Conservation (phyloP, 2,797 vertebrate species). For the Liparis tanakae region DNA sequence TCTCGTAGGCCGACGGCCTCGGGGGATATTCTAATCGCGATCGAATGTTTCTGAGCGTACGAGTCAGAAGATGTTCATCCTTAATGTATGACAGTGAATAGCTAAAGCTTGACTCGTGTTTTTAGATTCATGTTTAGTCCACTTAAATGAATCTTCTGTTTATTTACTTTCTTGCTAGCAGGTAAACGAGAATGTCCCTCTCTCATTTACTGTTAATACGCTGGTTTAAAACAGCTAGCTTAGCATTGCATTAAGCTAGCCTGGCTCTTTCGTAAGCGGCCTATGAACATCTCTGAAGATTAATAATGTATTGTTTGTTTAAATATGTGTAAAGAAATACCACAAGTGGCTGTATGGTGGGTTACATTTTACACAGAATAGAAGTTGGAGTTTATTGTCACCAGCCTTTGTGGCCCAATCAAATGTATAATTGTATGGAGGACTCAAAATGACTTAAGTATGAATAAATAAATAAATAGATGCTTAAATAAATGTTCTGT, state of each 20-base stretch:
- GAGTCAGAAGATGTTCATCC: neutral
- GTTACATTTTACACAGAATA: no score
- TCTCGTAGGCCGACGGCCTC: conserved; percentile 2
- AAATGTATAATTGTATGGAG: no score
- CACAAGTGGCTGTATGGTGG: neutral
- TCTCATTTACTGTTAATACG: neutral
- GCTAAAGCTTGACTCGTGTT: neutral
- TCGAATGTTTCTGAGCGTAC: neutral
- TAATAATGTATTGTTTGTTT: neutral
- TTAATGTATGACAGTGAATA: neutral
- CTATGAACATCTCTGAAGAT: neutral
- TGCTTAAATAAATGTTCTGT: no score
- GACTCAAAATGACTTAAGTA: no score
- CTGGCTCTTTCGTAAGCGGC: neutral
- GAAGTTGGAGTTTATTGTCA: no score
- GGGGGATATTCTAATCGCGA: neutral
- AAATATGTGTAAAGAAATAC: neutral
- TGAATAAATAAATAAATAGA: no score
- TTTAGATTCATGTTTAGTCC: neutral
- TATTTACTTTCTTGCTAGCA: neutral
- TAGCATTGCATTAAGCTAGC: neutral
- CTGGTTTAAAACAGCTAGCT: neutral
- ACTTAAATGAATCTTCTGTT: neutral
- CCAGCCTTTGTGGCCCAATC: no score
- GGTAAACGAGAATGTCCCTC: neutral